A percentile compares a stretch with the other conserved stretches of the same genome.
phyloP scores from a whole-genome alignment of 2,113 vertebrate species.

The Morphnarchus princeps region DNA sequence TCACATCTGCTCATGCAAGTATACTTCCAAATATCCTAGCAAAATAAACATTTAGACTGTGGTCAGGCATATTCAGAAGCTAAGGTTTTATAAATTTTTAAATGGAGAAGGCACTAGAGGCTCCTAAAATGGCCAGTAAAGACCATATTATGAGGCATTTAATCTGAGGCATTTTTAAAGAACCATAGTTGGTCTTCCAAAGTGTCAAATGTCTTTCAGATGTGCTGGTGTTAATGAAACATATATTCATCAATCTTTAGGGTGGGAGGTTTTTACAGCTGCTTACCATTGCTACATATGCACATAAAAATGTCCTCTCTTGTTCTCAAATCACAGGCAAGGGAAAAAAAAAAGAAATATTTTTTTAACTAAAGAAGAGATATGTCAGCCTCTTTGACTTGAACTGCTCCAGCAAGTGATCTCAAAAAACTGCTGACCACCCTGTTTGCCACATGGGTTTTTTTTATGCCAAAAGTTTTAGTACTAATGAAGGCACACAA shows the following conservation, averaged over 20 bases:
- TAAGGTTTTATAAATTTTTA: not conserved
- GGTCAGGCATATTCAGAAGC: not conserved
- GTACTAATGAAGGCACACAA: not conserved
- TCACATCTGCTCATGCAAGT: not conserved
- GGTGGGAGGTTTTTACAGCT: constrained; percentile 39
- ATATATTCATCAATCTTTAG: constrained; percentile 34
- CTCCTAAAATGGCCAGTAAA: not conserved
- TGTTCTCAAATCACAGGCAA: constrained; percentile 31
- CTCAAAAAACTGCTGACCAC: constrained; percentile 16
- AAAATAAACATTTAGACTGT: not conserved
- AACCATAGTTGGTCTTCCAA: constrained; percentile 34
- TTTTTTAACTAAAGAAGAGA: constrained; percentile 20
- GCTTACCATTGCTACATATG: constrained; percentile 32
- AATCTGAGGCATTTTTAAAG: constrained; percentile 23
- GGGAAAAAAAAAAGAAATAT: not conserved
- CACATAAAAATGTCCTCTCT: constrained; percentile 47
- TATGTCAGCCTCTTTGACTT: not conserved
- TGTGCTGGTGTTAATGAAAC: constrained; percentile 60
- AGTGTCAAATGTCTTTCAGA: constrained; percentile 64
- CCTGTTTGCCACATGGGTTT: not conserved
- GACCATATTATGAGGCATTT: not conserved
- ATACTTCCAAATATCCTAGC: not conserved
- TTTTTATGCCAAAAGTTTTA: not conserved
- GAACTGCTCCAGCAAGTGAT: not conserved
- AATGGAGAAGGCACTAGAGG: not conserved